Percentiles rank a stretch among this genome's conserved stretches.
Evolutionary conservation across 2,888 invertebrate genomes (phyloP).

Genomic region (Agrotis ipsilon): DNA sequence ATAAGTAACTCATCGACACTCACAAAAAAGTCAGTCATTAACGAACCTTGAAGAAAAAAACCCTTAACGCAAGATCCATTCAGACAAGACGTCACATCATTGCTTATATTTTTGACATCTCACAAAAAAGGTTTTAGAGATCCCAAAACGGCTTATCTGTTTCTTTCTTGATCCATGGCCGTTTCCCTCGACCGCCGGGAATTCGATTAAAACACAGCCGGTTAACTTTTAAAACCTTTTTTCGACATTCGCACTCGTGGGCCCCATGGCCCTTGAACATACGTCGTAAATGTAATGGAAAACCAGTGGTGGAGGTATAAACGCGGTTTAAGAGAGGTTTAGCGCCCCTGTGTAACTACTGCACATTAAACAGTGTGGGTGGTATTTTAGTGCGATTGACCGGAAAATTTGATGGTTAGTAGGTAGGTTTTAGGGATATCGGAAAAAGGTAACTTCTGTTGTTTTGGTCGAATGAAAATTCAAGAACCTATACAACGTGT

Average conservation of each 20-base stretch:
- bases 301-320: conserved; percentile 67
- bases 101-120: conserved; percentile 36
- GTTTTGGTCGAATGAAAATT: neutral
- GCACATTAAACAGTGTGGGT: conserved; percentile 48
- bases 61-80: conserved; percentile 11
- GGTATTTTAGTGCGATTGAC: conserved; percentile 54
- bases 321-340: conserved; percentile 53
- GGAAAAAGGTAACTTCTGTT: neutral
- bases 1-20: too few species aligned
- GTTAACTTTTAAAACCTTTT: conserved; percentile 79
- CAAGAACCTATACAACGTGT: too few species aligned
- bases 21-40: conserved; percentile 1
- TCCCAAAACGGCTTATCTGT: conserved; percentile 46
- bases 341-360: conserved; percentile 45
- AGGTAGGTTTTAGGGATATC: neutral
- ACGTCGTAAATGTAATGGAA: conserved; percentile 76
- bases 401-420: conserved; percentile 49
- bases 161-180: conserved; percentile 53
- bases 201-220: conserved; percentile 83
- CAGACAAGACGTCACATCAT: conserved; percentile 14
- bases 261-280: conserved; percentile 56
- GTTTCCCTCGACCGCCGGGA: conserved; percentile 68
- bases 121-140: conserved; percentile 38
- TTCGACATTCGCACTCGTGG: conserved; percentile 72
- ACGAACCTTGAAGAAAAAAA: conserved; percentile 13